Evolutionary conservation across 2,888 invertebrate species (phyloP).

Genomic region (Pemphredon lugubris): DNA sequence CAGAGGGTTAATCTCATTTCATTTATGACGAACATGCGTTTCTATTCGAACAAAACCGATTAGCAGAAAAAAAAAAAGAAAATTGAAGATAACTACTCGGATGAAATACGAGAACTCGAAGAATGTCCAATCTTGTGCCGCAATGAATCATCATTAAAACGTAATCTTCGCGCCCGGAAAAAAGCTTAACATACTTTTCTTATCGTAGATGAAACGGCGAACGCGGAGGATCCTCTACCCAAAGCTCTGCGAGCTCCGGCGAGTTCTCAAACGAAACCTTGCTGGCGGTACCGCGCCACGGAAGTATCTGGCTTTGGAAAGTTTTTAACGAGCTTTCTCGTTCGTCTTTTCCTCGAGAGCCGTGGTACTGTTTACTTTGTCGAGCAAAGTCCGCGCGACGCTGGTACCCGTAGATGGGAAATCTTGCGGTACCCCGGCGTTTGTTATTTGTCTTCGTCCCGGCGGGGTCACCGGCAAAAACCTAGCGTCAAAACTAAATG

Average conservation of each 20-base stretch:
- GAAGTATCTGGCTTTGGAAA: slow-evolving; percentile 65
- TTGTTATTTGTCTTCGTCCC: slow-evolving; percentile 61
- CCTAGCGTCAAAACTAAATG: slow-evolving; percentile 49
- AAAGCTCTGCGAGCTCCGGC: slow-evolving; percentile 22
- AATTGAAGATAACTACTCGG: too few species aligned
- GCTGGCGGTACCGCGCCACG: slow-evolving; percentile 11
- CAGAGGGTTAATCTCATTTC: too few species aligned
- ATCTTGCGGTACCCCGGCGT: slow-evolving; percentile 53
- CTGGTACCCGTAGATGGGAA: slow-evolving; percentile 65
- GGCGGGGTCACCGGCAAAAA: slow-evolving; percentile 46
- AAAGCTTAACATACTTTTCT: too few species aligned
- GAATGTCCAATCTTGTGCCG: slow-evolving; percentile 17
- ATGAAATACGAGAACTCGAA: too few species aligned
- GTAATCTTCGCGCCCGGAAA: slow-evolving; percentile 37
- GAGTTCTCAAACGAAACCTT: slow-evolving; percentile 53
- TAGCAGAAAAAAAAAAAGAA: too few species aligned
- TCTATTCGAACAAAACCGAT: too few species aligned
- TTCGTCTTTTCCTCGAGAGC: slow-evolving; percentile 57
- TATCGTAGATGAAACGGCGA: slow-evolving; percentile 14
- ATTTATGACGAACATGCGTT: too few species aligned
- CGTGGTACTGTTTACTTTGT: slow-evolving; percentile 60
- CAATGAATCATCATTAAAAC: slow-evolving; percentile 9
- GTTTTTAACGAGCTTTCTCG: slow-evolving; percentile 70
- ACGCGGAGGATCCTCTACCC: not conserved
- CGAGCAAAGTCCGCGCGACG: slow-evolving; percentile 53